Base-by-base conservation (phyloP, 1,140 invertebrate species). In the Phortica variegata region DNA sequence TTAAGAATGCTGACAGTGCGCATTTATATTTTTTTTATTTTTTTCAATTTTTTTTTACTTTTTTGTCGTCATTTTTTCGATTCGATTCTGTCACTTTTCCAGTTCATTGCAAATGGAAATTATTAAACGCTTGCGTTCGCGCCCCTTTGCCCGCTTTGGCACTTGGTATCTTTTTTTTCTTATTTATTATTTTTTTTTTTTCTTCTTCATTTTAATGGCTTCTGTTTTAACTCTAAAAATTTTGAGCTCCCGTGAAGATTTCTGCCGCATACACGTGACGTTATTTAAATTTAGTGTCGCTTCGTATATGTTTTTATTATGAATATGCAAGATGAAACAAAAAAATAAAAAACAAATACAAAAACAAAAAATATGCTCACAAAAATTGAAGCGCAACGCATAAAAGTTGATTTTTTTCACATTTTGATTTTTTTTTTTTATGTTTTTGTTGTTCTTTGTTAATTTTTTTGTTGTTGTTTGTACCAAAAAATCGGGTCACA, bases 401-500 rank as follows among this genome's bases (percentile, higher is more conserved):
- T n/a, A n/a, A n/a, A n/a, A n/a, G n/a, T n/a, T n/a, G n/a, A n/a
- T n/a, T n/a, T n/a, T n/a, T n/a, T n/a, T n/a, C n/a, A n/a, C n/a
- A n/a, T n/a, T n/a, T n/a, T n/a, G n/a, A n/a, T n/a, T n/a, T n/a
- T n/a, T n/a, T n/a, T n/a, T n/a, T n/a, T n/a, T n/a, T n/a, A n/a
- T n/a, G n/a, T n/a, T n/a, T n/a, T n/a, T n/a, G n/a, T n/a, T n/a
- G n/a, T n/a, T n/a, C n/a, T n/a, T n/a, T n/a, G n/a, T n/a, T n/a
- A n/a, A n/a, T n/a, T n/a, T n/a, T n/a, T n/a, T n/a, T n/a, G n/a
- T n/a, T n/a, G n/a, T n/a, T n/a, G n/a, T n/a, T 7, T 43, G 45
- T 53, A 31, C 26, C 44, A 53, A 44, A 49, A 62, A 62, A 58
- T 52, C 49, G 56, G 60, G 60, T 62, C 60, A 56, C 49, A 58